Percentiles rank a stretch among this genome's conserved stretches.
Conservation (phyloP, 2,888 invertebrate genomes). For the Gibbula magus region DNA sequence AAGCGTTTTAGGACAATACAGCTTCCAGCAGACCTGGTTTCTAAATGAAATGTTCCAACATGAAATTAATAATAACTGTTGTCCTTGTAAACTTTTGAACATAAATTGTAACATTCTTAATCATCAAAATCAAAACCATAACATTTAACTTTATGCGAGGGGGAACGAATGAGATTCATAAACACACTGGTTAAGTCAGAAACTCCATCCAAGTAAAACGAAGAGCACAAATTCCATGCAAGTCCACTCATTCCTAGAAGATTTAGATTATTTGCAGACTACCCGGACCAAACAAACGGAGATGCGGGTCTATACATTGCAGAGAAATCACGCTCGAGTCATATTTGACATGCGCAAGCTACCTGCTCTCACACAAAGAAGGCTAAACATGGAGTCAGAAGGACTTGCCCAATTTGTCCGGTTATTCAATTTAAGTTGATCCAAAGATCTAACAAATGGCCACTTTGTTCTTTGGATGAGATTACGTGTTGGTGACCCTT, state of each 20-base stretch:
- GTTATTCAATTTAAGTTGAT: slow-evolving; percentile 16
- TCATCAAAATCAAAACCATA: too few relatives aligned
- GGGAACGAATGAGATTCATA: too few relatives aligned
- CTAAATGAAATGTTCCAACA: too few relatives aligned
- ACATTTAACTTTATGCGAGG: too few relatives aligned
- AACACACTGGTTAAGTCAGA: too few relatives aligned
- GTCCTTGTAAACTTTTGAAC: too few relatives aligned
- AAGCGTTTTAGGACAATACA: too few relatives aligned
- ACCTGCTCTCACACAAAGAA: not conserved
- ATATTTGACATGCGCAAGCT: not conserved
- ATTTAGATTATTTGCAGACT: not conserved
- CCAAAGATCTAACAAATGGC: slow-evolving; percentile 13
- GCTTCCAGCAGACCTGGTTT: too few relatives aligned
- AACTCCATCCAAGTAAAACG: too few relatives aligned
- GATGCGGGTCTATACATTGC: not conserved
- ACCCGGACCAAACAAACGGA: not conserved
- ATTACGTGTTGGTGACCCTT: not conserved
- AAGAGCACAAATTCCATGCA: not conserved
- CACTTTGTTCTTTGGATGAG: not conserved
- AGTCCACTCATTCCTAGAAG: not conserved
- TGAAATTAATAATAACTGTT: too few relatives aligned
- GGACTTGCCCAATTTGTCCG: not conserved
- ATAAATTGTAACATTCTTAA: too few relatives aligned
- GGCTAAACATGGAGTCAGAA: not conserved
- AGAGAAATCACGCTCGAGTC: not conserved